Base-by-base conservation (phyloP, 1,140 invertebrate species). In the Drosophila sucinea region DNA sequence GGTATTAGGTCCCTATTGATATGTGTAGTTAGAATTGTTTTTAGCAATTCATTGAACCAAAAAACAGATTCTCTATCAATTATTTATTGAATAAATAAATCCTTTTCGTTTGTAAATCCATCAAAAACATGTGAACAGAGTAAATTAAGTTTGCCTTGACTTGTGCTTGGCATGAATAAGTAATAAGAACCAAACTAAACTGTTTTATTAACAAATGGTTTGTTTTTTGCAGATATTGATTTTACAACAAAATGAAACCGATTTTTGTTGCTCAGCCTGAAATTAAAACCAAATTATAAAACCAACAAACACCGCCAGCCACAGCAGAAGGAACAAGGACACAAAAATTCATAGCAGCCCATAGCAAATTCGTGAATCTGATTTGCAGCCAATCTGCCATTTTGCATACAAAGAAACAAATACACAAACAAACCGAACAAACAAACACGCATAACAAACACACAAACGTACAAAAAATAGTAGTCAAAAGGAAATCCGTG, bases 251-350 rank as follows among this genome's bases (percentile, higher is more conserved):
- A 38, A 77, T 72, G 74, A 77, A 67, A 62, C 25, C 62, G 47
- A 63, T 29, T 77, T 77, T 8, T 40, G 30, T 47, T 54, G 35
- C 68, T 8, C 44, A 41, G 51, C 58, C 47, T 69, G 57, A 72
- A 71, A 78, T 78, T 72, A 78, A 78, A 78, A 78, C 77, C 33
- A 71, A 77, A 77, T 77, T 77, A 65, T 77, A 78, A 40, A 40
- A 56, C 44, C 23, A 51, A 54, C 56, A 33, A 61, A 32, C 38
- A 47, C 66, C 60, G 4, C 5, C 7, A 56, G 58, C 51, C 30
- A 38, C 23, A 32, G 35, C 29, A 10, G n/a, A 23, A 17, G 2
- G 6, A 60, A 4, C 47, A 51, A 40, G 30, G 29, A 11, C 32
- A 23, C 38, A 6, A 4, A 30, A 38, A 58, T 67, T 62, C 60